Conservation (phyloP, 2,797 vertebrate genomes). For the Eulemur mongoz region DNA sequence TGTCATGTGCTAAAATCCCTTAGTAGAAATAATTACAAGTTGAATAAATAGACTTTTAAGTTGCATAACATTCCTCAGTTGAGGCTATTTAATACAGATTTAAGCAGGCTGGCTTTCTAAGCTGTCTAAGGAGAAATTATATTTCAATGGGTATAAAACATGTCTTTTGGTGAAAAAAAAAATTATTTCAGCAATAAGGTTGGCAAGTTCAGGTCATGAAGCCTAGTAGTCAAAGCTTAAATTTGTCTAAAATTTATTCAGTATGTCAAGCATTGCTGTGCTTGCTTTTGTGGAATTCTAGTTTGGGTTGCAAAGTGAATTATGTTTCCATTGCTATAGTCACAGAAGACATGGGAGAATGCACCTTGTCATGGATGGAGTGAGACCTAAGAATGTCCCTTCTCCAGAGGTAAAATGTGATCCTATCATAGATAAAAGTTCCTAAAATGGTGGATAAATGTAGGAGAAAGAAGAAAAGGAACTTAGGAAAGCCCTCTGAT, state of each 20-base stretch:
- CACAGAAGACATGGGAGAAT: constrained; percentile 8
- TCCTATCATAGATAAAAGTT: background rate
- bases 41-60: background rate
- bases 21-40: background rate
- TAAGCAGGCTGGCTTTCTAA: background rate
- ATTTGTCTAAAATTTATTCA: background rate
- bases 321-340: background rate
- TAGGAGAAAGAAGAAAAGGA: background rate
- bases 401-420: constrained; percentile 24
- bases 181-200: background rate
- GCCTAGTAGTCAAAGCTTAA: background rate
- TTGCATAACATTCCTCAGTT: constrained; percentile 15
- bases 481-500: background rate
- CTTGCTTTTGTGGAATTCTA: constrained; percentile 47
- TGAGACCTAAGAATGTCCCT: background rate
- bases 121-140: constrained; percentile 25
- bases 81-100: background rate
- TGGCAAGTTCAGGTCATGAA: constrained; percentile 2
- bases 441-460: background rate
- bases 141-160: constrained; percentile 35
- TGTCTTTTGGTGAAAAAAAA: background rate
- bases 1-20: background rate
- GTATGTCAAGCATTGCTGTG: background rate
- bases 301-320: constrained; percentile 5
- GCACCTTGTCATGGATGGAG: background rate